Evolutionary conservation across 2,113 vertebrate species (phyloP).

Genomic region (Lichenostomus cassidix): DNA sequence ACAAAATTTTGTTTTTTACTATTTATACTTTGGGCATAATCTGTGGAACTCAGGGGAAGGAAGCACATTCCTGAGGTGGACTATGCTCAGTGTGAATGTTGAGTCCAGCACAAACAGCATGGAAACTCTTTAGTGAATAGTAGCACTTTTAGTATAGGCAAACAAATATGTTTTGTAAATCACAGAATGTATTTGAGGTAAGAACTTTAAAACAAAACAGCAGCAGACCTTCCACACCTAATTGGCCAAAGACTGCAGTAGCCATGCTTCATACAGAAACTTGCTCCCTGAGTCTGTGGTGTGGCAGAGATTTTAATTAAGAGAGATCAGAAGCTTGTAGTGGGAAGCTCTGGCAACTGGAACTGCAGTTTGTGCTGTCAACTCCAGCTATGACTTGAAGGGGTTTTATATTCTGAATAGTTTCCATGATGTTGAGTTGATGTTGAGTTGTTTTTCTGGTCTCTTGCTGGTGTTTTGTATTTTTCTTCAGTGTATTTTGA

Average conservation of each 20-base stretch:
- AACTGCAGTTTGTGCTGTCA: neutral
- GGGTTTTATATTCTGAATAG: constrained; percentile 20
- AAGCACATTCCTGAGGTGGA: neutral
- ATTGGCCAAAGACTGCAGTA: neutral
- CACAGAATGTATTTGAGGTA: neutral
- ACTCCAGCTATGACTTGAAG: constrained; percentile 39
- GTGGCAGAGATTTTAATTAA: neutral
- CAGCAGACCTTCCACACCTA: neutral
- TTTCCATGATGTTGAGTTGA: constrained; percentile 49
- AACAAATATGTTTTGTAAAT: neutral
- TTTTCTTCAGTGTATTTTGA: constrained; percentile 32
- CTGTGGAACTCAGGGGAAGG: neutral
- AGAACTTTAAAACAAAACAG: neutral
- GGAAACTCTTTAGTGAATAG: neutral
- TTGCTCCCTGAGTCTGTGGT: neutral
- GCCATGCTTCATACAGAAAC: neutral
- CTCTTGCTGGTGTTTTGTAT: neutral
- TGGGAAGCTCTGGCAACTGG: neutral
- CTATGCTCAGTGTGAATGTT: neutral
- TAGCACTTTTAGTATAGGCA: neutral
- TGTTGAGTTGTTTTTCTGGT: constrained; percentile 26
- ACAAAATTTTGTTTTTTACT: neutral
- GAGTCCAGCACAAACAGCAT: neutral
- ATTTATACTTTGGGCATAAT: neutral
- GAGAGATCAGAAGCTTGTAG: neutral